Conservation (phyloP, 2,113 vertebrate genomes). For the Datnioides undecimradiatus region DNA sequence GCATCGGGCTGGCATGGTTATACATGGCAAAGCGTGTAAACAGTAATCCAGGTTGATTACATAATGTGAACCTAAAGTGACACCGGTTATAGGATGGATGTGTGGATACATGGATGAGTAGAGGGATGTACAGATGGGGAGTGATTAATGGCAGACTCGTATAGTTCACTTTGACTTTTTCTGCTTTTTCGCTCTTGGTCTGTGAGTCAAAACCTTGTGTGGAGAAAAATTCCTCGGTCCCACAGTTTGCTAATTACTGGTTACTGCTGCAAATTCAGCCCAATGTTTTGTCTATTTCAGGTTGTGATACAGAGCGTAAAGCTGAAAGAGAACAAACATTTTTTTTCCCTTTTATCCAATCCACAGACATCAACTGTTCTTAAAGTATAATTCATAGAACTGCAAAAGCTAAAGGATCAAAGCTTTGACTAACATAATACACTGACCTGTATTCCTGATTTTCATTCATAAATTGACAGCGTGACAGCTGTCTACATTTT, state of each 20-base stretch:
- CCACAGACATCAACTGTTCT: background rate
- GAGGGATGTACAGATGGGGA: conserved; percentile 4
- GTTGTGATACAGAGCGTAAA: conserved; percentile 56
- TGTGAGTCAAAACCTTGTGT: conserved; percentile 39
- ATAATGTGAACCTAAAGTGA: conserved; percentile 38
- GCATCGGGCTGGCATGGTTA: conserved; percentile 24
- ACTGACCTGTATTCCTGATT: background rate
- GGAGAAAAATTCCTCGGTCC: conserved; percentile 67
- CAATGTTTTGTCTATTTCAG: conserved; percentile 68
- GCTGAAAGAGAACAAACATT: conserved; percentile 32
- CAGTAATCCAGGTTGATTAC: conserved; percentile 51
- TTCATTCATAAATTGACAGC: background rate
- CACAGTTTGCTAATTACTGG: conserved; percentile 73
- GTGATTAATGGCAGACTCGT: conserved; percentile 25
- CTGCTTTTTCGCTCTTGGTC: conserved; percentile 18
- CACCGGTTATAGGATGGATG: conserved; percentile 1
- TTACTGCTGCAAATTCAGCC: conserved; percentile 58
- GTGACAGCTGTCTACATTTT: background rate
- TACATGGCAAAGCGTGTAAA: conserved; percentile 17
- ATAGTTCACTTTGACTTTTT: conserved; percentile 16
- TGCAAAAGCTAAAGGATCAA: background rate
- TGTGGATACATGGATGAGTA: background rate
- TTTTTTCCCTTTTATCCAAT: conserved; percentile 25
- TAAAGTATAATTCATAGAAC: conserved; percentile 3
- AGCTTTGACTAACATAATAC: background rate